Evolutionary conservation across 2,113 vertebrate species (phyloP).

Genomic region (Petromus typicus): DNA sequence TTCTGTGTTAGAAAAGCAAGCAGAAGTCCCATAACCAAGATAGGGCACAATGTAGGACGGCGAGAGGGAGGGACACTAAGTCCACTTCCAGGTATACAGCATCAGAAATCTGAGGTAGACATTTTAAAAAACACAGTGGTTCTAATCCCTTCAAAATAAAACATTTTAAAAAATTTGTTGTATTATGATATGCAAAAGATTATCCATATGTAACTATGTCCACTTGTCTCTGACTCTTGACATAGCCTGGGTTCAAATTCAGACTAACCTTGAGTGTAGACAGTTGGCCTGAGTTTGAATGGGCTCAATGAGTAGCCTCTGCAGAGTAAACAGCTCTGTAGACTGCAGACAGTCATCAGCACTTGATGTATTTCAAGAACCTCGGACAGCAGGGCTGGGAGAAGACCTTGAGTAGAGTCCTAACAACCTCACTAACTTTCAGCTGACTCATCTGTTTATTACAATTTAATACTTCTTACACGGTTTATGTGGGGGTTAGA

Average conservation of each 20-base stretch:
- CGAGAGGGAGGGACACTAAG: background rate
- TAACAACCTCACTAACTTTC: background rate
- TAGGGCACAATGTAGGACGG: too few species aligned
- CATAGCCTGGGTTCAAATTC: background rate
- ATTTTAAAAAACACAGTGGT: background rate
- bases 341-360: conserved; percentile 61
- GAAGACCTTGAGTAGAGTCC: conserved; percentile 59
- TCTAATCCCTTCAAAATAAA: background rate
- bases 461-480: conserved; percentile 10
- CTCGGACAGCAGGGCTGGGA: conserved; percentile 6
- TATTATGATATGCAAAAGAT: background rate
- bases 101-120: background rate
- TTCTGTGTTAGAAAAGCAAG: background rate
- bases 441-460: background rate
- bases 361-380: conserved; percentile 65
- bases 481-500: background rate
- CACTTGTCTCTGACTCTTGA: background rate
- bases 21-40: background rate
- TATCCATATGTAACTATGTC: background rate
- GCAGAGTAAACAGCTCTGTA: conserved; percentile 50
- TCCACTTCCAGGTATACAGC: background rate
- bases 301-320: background rate
- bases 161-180: background rate
- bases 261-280: background rate
- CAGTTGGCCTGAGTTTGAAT: conserved; percentile 50